Percentiles rank a stretch among this genome's conserved stretches.
These are phyloP conservation scores for Scaptomyza montana DNA, from an alignment of 1,140 invertebrate genomes.

Conservation along the genomic window DNA sequence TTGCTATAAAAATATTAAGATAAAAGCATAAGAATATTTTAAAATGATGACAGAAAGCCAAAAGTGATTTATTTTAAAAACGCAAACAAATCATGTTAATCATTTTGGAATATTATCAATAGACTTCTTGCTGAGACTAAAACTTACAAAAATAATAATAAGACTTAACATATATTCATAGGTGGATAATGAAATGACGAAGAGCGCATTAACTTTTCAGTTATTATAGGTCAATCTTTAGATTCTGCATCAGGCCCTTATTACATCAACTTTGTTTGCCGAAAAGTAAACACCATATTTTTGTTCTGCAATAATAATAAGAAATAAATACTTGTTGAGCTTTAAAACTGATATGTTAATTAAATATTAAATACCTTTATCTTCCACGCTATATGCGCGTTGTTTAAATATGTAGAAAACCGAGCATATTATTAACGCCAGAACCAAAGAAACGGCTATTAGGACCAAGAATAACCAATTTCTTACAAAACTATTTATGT, in stretches of 20 bases:
- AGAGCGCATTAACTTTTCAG: neutral
- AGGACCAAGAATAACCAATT: constrained; percentile 34
- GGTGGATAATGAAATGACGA: neutral
- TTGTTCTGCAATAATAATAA: constrained; percentile 39
- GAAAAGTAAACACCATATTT: constrained; percentile 55
- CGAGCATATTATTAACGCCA: constrained; percentile 37
- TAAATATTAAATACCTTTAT: constrained; percentile 35
- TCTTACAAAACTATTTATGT: neutral
- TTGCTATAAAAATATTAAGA: too few relatives aligned
- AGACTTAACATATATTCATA: neutral
- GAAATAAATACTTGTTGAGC: neutral
- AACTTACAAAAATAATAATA: neutral
- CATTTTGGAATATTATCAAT: neutral
- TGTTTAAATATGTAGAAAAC: constrained; percentile 46
- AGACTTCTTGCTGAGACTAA: neutral
- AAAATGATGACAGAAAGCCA: too few relatives aligned
- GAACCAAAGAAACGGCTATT: constrained; percentile 1
- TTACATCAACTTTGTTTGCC: constrained; percentile 51
- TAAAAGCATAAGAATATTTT: too few relatives aligned
- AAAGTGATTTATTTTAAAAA: too few relatives aligned
- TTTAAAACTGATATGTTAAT: too few relatives aligned
- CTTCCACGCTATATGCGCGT: constrained; percentile 39
- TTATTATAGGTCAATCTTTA: neutral
- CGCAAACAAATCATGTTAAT: too few relatives aligned
- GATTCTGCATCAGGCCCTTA: constrained; percentile 36